Evolutionary conservation across 2,888 invertebrate species (phyloP).

Genomic region (Cyclophora punctaria): DNA sequence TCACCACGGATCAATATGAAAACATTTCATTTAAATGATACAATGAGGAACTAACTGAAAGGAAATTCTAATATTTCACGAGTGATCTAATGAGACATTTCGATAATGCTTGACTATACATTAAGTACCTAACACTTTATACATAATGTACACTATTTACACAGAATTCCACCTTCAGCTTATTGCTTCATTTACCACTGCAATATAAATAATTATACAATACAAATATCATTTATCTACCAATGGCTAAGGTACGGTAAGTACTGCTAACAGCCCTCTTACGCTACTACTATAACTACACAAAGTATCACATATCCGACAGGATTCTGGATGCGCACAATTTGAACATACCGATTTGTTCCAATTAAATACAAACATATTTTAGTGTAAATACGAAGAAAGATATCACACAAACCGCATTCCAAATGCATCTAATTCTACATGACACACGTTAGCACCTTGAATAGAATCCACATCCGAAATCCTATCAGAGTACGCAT

Average conservation of each 20-base stretch:
- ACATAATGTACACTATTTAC: slow-evolving; percentile 16
- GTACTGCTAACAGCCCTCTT: slow-evolving; percentile 2
- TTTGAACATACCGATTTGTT: too few species aligned
- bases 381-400: too few species aligned
- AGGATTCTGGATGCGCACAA: background rate
- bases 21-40: too few species aligned
- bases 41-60: too few species aligned
- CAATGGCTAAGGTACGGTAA: slow-evolving; percentile 8
- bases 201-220: slow-evolving; percentile 4
- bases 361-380: too few species aligned
- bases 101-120: background rate
- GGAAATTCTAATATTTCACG: background rate
- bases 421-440: background rate
- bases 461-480: slow-evolving; percentile 7
- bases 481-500: slow-evolving; percentile 12
- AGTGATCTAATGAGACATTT: background rate
- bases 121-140: background rate
- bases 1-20: too few species aligned
- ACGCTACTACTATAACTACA: background rate
- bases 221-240: slow-evolving; percentile 13
- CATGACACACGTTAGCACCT: slow-evolving; percentile 3
- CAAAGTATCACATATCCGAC: background rate
- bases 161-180: slow-evolving; percentile 8
- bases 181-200: slow-evolving; percentile 3
- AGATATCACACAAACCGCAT: too few species aligned